Evolutionary conservation across 2,888 invertebrate species (phyloP).

Genomic region (Yponomeuta evonymella): DNA sequence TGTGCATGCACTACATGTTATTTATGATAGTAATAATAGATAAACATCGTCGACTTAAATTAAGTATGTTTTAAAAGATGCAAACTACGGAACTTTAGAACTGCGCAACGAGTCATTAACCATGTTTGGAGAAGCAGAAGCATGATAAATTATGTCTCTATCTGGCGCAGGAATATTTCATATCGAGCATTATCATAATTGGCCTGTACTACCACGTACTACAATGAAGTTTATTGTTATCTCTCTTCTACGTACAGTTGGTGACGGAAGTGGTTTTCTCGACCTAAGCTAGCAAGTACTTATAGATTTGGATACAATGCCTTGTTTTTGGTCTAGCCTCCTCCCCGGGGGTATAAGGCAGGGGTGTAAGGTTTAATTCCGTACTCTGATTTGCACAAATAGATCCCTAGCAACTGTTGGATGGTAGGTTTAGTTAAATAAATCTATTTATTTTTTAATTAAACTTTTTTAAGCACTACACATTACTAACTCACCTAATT

Average conservation of each 20-base stretch:
- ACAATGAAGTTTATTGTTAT: background rate
- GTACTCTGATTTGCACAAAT: too few species aligned
- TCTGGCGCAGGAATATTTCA: background rate
- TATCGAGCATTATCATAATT: constrained; percentile 3
- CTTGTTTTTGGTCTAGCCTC: too few species aligned
- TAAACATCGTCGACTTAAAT: background rate
- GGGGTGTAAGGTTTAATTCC: too few species aligned
- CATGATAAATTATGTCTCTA: background rate
- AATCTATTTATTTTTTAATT: too few species aligned
- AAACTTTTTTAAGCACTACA: too few species aligned
- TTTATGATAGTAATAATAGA: background rate
- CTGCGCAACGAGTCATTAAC: background rate
- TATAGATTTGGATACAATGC: too few species aligned
- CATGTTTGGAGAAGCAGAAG: background rate
- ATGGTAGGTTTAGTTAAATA: too few species aligned
- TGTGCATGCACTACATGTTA: background rate
- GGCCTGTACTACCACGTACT: background rate
- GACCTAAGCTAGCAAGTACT: background rate
- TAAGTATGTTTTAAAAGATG: background rate
- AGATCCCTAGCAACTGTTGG: too few species aligned
- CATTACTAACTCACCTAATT: too few species aligned
- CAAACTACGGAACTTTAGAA: background rate
- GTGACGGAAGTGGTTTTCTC: background rate
- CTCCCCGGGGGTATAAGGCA: too few species aligned
- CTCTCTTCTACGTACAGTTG: background rate